Evolutionary conservation across 2,888 invertebrate genomes (phyloP).

Genomic region (Oxystoma pomonae): DNA sequence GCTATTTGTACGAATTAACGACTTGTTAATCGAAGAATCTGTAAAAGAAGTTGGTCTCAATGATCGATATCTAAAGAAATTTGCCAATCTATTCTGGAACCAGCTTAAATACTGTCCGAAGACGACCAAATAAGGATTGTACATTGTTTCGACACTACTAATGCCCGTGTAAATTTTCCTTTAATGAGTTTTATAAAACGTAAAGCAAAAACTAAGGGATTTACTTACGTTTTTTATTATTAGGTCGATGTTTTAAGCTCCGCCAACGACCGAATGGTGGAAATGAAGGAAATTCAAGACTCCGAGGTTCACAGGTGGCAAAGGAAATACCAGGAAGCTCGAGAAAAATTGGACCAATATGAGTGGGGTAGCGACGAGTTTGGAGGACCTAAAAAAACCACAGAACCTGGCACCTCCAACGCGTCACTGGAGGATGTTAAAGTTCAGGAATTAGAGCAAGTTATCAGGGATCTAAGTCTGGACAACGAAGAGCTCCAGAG

Average conservation of each 20-base stretch:
- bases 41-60: too few species aligned
- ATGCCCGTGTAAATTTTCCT: too few species aligned
- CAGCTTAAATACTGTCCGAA: too few species aligned
- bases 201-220: too few species aligned
- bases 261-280: slow-evolving; percentile 72
- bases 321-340: slow-evolving; percentile 65
- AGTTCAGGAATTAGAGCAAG: slow-evolving; percentile 52
- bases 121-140: too few species aligned
- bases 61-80: too few species aligned
- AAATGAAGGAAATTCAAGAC: slow-evolving; percentile 79
- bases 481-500: slow-evolving; percentile 60
- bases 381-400: slow-evolving; percentile 14
- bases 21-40: too few species aligned
- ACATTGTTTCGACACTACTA: too few species aligned
- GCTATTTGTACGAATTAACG: too few species aligned
- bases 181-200: too few species aligned
- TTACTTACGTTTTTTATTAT: too few species aligned
- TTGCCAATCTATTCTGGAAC: too few species aligned
- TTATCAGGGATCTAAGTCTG: slow-evolving; percentile 55
- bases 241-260: slow-evolving; percentile 63
- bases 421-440: slow-evolving; percentile 41
- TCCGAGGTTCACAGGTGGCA: slow-evolving; percentile 70
- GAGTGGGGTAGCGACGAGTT: slow-evolving; percentile 49
- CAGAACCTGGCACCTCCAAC: not conserved
- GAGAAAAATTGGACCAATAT: slow-evolving; percentile 58